A percentile compares a stretch with the other conserved stretches of the same genome.
Evolutionary conservation across 2,888 invertebrate species (phyloP).

Genomic region (Girardia tigrina): DNA sequence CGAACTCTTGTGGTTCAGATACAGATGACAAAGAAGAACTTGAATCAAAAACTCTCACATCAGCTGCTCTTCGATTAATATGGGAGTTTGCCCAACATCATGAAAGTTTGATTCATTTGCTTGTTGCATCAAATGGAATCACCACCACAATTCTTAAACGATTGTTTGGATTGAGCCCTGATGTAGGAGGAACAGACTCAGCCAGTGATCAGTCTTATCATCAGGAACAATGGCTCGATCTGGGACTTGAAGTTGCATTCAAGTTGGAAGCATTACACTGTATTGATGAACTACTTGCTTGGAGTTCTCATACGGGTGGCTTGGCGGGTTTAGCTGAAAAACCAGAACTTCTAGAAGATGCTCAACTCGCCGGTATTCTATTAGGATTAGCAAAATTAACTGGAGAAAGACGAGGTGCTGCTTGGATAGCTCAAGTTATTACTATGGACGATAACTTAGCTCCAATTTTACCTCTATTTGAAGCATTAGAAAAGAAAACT

Average conservation of each 20-base stretch:
- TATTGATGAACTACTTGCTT: slow-evolving; percentile 3
- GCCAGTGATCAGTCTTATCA: slow-evolving; percentile 12
- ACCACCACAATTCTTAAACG: slow-evolving; percentile 23
- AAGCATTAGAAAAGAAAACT: slow-evolving; percentile 21
- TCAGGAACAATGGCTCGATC: slow-evolving; percentile 9
- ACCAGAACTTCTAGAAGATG: not conserved
- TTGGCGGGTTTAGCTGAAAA: not conserved
- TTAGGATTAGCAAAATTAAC: not conserved
- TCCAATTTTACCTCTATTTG: slow-evolving; percentile 25
- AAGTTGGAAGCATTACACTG: slow-evolving; percentile 12
- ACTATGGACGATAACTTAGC: slow-evolving; percentile 28
- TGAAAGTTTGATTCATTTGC: slow-evolving; percentile 5
- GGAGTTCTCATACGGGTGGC: not conserved
- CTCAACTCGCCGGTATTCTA: not conserved
- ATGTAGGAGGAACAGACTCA: not conserved
- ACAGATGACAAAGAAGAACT: slow-evolving; percentile 1
- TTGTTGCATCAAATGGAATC: not conserved
- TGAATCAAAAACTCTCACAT: slow-evolving; percentile 15
- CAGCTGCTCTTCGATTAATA: not conserved
- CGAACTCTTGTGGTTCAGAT: not conserved
- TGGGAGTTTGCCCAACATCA: slow-evolving; percentile 5
- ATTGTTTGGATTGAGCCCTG: not conserved
- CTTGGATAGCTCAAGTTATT: slow-evolving; percentile 25
- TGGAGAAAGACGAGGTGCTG: not conserved
- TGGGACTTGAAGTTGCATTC: not conserved